Evolutionary conservation across 2,113 vertebrate species (phyloP), one percentile per base, ranked within the genome.

Genomic region (Centropristis striata): DNA sequence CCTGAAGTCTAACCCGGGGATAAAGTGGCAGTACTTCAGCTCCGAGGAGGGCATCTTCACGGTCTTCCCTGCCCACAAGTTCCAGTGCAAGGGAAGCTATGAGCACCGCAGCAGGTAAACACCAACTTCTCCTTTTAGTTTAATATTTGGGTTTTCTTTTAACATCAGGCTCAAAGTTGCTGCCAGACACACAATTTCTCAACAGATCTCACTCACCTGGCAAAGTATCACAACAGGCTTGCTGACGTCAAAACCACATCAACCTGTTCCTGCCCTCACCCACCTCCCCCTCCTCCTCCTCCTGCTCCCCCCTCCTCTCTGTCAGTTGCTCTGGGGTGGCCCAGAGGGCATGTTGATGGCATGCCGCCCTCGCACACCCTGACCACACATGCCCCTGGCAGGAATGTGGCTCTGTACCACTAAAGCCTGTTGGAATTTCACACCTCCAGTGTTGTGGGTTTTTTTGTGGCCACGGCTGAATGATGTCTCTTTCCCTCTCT

Each of bases 1-100:
- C 93, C 96, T 99, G 88, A 99, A 99, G 93, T 99, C 98, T 16
- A 99, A 99, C 93, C 97, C 98, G 1, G 98, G 98, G 2, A 99
- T 99, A 81, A 99, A 99, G 83, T 99, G 98, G 98, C 98, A 99
- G 71, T 99, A 99, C 93, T 99, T 99, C 95, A 99, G 98, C 93
- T 99, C 98, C 0, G 98, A 99, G 93, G 98, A 99, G 94, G 98
- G 98, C 32, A 98, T 99, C 90, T 99, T 99, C 90, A 99, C 98
- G 0, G 96, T 99, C 58, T 99, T 99, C 83, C 98, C 98, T 7
- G 98, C 98, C 14, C 98, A 99, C 94, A 99, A 99, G 92, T 99
- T 99, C 93, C 96, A 96, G 32, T 99, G 98, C 92, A 99, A 99
- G 80, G 96, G 97, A 80, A 97, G 88, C 89, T 99, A 97, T 0